phyloP scores from a whole-genome alignment of 2,888 invertebrate genomes.

The Iphiclides podalirius region DNA sequence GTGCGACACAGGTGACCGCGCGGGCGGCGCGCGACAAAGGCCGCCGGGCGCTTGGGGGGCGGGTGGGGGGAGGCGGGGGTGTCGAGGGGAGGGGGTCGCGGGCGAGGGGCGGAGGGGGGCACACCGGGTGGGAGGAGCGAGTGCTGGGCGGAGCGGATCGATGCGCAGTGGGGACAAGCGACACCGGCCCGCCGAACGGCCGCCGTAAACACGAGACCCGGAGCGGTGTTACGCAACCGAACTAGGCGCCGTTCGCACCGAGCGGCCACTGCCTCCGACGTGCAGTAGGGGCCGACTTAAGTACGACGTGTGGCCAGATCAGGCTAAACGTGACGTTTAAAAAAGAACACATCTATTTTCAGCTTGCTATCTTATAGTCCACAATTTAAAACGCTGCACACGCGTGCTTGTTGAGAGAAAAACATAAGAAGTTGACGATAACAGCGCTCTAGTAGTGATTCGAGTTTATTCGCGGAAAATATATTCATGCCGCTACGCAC shows the following conservation, averaged over 20 bases:
- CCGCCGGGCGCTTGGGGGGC: conserved; percentile 65
- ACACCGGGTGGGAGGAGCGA: conserved; percentile 70
- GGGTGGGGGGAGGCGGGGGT: conserved; percentile 52
- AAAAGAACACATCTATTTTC: too few relatives aligned
- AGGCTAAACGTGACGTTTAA: too few relatives aligned
- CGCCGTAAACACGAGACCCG: conserved; percentile 61
- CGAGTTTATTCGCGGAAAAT: background rate
- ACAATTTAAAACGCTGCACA: too few relatives aligned
- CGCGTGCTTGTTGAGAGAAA: too few relatives aligned
- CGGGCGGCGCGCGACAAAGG: conserved; percentile 69
- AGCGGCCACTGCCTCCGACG: background rate
- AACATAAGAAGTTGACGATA: too few relatives aligned
- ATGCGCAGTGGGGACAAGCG: conserved; percentile 76
- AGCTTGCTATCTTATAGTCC: too few relatives aligned
- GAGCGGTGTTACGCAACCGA: conserved; percentile 48
- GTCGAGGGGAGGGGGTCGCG: too few relatives aligned
- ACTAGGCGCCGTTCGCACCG: background rate
- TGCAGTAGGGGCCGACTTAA: background rate
- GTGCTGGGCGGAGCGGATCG: conserved; percentile 78
- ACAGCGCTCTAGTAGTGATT: background rate
- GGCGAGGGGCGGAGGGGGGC: conserved; percentile 38
- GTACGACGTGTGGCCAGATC: too few relatives aligned
- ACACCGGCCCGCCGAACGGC: conserved; percentile 57
- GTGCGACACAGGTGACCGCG: conserved; percentile 80
- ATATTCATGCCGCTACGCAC: background rate